Conservation (phyloP, 2,113 vertebrate genomes). For the Clinocottus analis region DNA sequence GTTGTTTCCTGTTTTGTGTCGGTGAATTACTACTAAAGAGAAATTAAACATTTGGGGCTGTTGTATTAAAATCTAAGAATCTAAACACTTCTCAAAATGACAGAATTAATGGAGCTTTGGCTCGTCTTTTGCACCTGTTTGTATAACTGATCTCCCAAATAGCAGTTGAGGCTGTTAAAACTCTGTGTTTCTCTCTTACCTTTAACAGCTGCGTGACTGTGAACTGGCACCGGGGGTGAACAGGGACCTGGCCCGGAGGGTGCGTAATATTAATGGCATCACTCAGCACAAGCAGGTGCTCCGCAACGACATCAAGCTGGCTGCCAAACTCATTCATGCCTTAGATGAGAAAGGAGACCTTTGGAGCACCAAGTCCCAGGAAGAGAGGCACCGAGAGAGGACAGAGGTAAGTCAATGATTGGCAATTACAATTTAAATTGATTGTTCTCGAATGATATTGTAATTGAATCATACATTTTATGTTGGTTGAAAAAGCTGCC, state of each 20-base stretch:
- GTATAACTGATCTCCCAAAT: not conserved
- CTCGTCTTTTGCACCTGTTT: not conserved
- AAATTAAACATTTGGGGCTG: too few species aligned
- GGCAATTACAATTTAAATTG: not conserved
- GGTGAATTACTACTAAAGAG: too few species aligned
- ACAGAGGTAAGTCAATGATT: constrained; percentile 63
- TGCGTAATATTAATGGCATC: constrained; percentile 91
- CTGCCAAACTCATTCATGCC: constrained; percentile 91
- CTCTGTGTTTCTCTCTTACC: constrained; percentile 1
- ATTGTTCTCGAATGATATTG: not conserved
- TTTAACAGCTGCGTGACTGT: constrained; percentile 88
- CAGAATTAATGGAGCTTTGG: not conserved
- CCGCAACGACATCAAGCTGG: constrained; percentile 93
- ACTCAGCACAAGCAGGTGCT: constrained; percentile 92
- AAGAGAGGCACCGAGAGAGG: constrained; percentile 65
- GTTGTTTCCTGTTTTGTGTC: not conserved
- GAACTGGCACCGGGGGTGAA: constrained; percentile 93
- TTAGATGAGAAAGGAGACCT: constrained; percentile 90
- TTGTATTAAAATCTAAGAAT: not conserved
- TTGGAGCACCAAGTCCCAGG: constrained; percentile 82
- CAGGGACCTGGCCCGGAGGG: constrained; percentile 88
- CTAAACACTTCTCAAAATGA: not conserved
- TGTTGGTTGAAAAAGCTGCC: constrained; percentile 75
- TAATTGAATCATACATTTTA: not conserved
- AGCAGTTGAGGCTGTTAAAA: not conserved